phyloP scores from a whole-genome alignment of 2,113 vertebrate genomes.

The Malaclemys terrapin region DNA sequence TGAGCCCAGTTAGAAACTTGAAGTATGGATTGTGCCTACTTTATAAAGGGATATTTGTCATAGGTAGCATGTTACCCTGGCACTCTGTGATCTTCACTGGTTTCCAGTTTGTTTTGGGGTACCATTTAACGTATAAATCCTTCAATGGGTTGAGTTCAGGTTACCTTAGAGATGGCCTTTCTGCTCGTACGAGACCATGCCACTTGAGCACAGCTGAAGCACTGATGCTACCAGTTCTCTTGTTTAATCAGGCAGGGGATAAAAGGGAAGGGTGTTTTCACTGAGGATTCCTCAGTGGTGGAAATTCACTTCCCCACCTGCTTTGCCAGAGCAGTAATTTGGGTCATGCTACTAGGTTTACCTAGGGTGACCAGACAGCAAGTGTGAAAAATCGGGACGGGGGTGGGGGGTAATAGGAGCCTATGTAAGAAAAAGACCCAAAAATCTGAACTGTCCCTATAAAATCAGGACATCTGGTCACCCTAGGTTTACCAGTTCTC shows the following conservation, averaged over 20 bases:
- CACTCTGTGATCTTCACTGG: accelerated
- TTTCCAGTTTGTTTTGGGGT: not conserved
- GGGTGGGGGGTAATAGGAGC: no score
- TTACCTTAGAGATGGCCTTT: not conserved
- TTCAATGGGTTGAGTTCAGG: not conserved
- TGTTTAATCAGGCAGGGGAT: not conserved
- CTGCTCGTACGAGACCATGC: not conserved
- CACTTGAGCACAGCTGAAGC: not conserved
- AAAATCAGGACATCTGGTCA: no score
- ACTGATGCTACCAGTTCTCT: not conserved
- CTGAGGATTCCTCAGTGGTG: not conserved
- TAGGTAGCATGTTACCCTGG: not conserved
- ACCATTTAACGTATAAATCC: not conserved
- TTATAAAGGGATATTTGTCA: not conserved
- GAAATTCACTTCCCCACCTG: not conserved
- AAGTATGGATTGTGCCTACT: not conserved
- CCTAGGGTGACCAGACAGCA: no score
- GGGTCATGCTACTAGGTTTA: not conserved
- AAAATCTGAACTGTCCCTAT: no score
- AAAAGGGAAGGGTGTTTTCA: not conserved
- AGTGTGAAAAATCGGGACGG: no score
- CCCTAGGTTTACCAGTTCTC: not conserved
- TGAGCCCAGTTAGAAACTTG: not conserved
- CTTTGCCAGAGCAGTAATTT: not conserved
- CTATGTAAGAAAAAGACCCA: no score